Percentiles rank a stretch among this genome's conserved stretches.
phyloP scores from a whole-genome alignment of 1,140 invertebrate species.

The Rhopalosiphum maidis region DNA sequence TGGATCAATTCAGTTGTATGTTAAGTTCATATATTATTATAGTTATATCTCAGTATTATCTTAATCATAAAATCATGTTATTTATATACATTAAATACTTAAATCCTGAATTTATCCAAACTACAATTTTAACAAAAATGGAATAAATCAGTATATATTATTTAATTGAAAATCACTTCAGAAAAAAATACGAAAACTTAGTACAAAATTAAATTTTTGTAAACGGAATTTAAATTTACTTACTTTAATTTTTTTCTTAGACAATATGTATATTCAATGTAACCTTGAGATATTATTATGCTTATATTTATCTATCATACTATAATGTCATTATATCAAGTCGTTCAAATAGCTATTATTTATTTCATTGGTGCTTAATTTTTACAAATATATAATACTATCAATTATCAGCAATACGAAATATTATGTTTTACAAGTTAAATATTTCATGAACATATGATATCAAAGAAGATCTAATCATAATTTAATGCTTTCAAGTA shows the following conservation, averaged over 20 bases:
- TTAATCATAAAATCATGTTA: no score
- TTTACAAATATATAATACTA: not conserved
- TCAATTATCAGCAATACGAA: not conserved
- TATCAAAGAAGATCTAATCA: not conserved
- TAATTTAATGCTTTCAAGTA: not conserved
- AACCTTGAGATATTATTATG: not conserved
- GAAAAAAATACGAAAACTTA: not conserved
- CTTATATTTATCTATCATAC: not conserved
- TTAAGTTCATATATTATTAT: no score
- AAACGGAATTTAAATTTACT: not conserved
- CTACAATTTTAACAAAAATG: no score
- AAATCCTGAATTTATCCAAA: no score
- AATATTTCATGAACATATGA: not conserved
- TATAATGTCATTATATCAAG: not conserved
- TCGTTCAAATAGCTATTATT: not conserved
- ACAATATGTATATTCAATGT: not conserved
- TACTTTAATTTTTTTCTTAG: not conserved
- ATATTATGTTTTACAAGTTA: not conserved
- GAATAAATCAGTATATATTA: not conserved
- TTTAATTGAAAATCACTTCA: not conserved
- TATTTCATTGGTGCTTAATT: no score
- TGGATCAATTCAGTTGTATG: no score
- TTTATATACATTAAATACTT: no score
- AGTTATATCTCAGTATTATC: no score
- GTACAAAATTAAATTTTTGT: not conserved